Evolutionary conservation across 1,140 invertebrate species (phyloP), one percentile per base, ranked within the genome.

Genomic region (Drosophila obscura): DNA sequence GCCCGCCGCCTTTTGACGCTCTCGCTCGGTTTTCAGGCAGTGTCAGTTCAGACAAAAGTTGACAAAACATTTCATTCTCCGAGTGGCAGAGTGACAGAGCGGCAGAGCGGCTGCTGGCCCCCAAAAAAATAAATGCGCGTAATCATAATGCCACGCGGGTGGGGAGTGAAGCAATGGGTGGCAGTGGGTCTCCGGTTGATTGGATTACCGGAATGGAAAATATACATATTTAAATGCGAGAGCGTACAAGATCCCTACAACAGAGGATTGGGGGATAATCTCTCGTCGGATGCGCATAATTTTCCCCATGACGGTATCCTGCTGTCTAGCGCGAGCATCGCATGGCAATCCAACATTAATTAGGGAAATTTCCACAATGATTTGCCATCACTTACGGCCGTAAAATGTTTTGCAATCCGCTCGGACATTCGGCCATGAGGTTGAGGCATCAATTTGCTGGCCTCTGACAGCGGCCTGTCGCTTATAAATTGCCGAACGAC

Each of bases 21-120:
- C 35, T 13, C 35, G 35, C 35, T 39, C 74, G 79, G 78, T 81
- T 85, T 87, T 85, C 35, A 13, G 82, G 74, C 77, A 87, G 68
- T 62, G 82, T 69, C 77, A 87, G 68, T 62, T 69, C 50, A 61
- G 48, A 28, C 26, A 28, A 28, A 28, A 87, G 82, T 82, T 83
- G 83, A 83, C 76, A 76, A 88, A 82, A 88, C 79, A 83, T 88
- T 88, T 88, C 73, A 88, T 88, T 88, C 63, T 46, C 73, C 77
- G 56, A 41, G 55, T 26, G 41, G 35, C 59, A 56, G n/a, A n/a
- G n/a, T n/a, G n/a, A n/a, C n/a, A n/a, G n/a, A n/a, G 59, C 2
- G 19, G 16, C 16, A 16, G 16, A 16, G 8, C 11, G 50, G n/a
- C 28, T 8, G 15, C 9, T 35, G 22, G 5, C 49, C 63, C 62